Percentiles rank a stretch among this genome's conserved stretches.
Conservation (phyloP, 2,113 vertebrate genomes). For the Grus americana region DNA sequence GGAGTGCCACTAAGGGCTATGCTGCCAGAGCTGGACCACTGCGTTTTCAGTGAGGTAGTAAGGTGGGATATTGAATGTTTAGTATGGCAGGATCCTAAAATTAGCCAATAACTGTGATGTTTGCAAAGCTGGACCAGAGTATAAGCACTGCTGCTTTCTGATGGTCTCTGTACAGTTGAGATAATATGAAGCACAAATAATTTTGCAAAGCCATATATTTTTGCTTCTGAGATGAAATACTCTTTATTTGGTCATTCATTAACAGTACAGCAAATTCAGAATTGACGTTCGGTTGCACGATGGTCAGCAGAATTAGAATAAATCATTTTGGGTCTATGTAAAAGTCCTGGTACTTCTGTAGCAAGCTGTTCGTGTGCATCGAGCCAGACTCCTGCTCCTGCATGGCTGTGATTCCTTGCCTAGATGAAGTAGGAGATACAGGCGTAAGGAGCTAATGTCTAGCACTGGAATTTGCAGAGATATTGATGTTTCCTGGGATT, state of each 20-base stretch:
- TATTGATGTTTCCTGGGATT: not conserved
- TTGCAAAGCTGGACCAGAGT: not conserved
- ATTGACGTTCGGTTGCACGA: not conserved
- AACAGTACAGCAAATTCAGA: not conserved
- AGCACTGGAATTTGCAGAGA: not conserved
- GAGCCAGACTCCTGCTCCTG: not conserved
- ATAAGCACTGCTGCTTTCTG: not conserved
- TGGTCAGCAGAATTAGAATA: not conserved
- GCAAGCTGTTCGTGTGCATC: rapidly evolving
- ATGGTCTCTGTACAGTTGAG: not conserved
- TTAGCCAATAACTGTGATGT: not conserved
- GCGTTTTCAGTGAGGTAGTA: not conserved
- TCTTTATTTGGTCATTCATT: not conserved
- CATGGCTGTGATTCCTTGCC: not conserved
- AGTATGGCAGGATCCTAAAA: not conserved
- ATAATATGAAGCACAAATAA: not conserved
- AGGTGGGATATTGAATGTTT: not conserved
- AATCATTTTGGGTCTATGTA: not conserved
- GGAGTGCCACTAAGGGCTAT: not conserved
- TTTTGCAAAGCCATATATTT: not conserved
- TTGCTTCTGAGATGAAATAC: not conserved
- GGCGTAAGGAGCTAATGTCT: not conserved
- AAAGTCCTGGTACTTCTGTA: not conserved
- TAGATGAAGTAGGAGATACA: not conserved
- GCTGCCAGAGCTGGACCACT: not conserved